These are phyloP conservation scores for Malurus cyaneus DNA, from an alignment of 2,113 vertebrate genomes.

Conservation along the genomic window DNA sequence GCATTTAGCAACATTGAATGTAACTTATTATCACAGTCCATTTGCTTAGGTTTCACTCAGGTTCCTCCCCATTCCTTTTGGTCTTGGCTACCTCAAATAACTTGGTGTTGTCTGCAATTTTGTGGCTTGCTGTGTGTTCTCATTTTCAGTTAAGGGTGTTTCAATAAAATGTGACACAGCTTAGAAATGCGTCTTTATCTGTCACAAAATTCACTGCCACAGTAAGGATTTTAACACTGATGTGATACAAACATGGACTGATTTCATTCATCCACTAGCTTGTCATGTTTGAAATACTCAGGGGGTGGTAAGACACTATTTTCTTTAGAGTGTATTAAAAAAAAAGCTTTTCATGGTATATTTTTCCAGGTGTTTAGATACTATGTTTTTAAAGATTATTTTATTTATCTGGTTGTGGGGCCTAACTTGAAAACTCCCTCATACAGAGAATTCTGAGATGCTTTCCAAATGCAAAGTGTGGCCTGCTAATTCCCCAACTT, in stretches of 20 bases:
- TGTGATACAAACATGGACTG: neutral
- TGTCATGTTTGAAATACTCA: neutral
- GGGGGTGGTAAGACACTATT: neutral
- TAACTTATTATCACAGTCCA: neutral
- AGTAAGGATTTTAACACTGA: neutral
- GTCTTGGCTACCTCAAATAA: neutral
- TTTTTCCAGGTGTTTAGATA: neutral
- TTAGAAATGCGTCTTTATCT: neutral
- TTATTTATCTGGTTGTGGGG: neutral
- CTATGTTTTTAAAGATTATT: neutral
- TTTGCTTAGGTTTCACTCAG: neutral
- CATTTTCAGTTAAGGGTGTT: neutral
- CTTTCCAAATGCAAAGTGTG: neutral
- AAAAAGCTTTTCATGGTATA: neutral
- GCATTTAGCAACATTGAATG: constrained; percentile 10
- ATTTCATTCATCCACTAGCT: neutral
- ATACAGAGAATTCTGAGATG: neutral
- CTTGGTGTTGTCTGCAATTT: neutral
- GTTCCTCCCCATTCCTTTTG: neutral
- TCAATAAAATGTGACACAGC: neutral
- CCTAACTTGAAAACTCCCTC: neutral
- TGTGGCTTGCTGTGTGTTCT: neutral
- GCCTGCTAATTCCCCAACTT: neutral
- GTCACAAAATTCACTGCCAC: neutral
- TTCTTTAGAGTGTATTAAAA: neutral